Percentiles rank a stretch among this genome's conserved stretches.
phyloP scores from a whole-genome alignment of 2,888 invertebrate genomes.

The Teinopalpus imperialis region DNA sequence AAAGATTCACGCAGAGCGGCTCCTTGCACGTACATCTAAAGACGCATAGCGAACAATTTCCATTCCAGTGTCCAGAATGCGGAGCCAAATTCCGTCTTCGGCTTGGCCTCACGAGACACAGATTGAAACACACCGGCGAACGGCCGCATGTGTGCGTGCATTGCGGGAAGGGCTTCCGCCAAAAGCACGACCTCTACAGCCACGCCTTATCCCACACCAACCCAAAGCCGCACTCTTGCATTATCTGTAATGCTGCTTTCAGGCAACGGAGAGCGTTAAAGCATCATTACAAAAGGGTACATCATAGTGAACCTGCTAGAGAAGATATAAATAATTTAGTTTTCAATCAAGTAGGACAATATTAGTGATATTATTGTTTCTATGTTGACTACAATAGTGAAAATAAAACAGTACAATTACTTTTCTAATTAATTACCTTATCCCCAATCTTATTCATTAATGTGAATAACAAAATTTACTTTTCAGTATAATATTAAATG shows the following conservation, averaged over 20 bases:
- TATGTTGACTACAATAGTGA: too few relatives aligned
- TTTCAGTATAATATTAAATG: constrained; percentile 39
- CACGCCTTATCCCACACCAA: constrained; percentile 79
- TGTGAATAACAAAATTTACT: constrained; percentile 9
- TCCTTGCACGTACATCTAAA: constrained; percentile 84
- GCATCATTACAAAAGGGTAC: constrained; percentile 59
- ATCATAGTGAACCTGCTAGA: constrained; percentile 42
- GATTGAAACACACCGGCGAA: constrained; percentile 83
- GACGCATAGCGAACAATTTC: constrained; percentile 80
- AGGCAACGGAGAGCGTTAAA: constrained; percentile 72
- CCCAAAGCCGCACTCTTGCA: constrained; percentile 79
- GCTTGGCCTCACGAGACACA: constrained; percentile 79
- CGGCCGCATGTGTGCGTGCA: constrained; percentile 81
- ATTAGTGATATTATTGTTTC: constrained; percentile 4
- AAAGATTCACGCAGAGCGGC: constrained; percentile 85
- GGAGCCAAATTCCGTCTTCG: constrained; percentile 82
- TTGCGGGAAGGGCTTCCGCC: constrained; percentile 81
- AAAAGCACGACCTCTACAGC: constrained; percentile 81
- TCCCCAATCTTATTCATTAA: not conserved
- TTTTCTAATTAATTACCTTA: too few relatives aligned
- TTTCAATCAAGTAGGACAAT: constrained; percentile 14
- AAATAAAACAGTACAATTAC: too few relatives aligned
- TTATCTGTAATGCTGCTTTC: constrained; percentile 79
- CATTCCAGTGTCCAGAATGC: constrained; percentile 83
- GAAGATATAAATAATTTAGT: constrained; percentile 25